These are phyloP conservation scores for Notolabrus celidotus DNA, from an alignment of 2,797 vertebrate species.

Conservation along the genomic window DNA sequence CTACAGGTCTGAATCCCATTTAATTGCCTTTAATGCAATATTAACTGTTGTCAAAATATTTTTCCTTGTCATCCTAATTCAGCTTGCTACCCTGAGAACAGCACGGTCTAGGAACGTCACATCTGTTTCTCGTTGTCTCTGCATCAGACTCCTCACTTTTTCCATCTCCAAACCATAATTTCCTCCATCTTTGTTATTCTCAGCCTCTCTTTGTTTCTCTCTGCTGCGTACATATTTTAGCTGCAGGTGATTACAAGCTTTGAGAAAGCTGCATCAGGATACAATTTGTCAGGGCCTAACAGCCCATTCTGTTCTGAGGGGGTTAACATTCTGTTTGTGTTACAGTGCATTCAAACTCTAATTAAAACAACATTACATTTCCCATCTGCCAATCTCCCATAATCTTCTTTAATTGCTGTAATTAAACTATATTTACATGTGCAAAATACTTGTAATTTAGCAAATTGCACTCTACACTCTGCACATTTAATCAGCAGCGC, in stretches of 20 bases:
- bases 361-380: conserved; percentile 99
- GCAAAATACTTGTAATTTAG: conserved; percentile 99
- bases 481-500: conserved; percentile 99
- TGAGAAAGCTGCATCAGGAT: conserved; percentile 83
- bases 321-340: conserved; percentile 99
- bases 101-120: conserved; percentile 58
- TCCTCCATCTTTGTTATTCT: conserved; percentile 64
- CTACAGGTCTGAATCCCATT: conserved; percentile 73
- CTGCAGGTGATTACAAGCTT: conserved; percentile 87
- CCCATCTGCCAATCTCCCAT: conserved; percentile 99
- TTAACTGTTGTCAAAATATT: conserved; percentile 88
- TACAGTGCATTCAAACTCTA: conserved; percentile 99
- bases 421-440: conserved; percentile 99
- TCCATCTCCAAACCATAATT: conserved; percentile 64
- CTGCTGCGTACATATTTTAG: conserved; percentile 63
- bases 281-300: conserved; percentile 90
- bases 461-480: conserved; percentile 99
- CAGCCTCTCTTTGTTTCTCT: conserved; percentile 53
- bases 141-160: conserved; percentile 65
- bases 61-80: conserved; percentile 81
- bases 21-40: conserved; percentile 84
- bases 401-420: conserved; percentile 99
- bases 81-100: conserved; percentile 62
- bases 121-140: conserved; percentile 80
- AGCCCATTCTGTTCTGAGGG: conserved; percentile 94